Conservation (phyloP, 2,888 invertebrate genomes). For the Herminia tarsipennalis region DNA sequence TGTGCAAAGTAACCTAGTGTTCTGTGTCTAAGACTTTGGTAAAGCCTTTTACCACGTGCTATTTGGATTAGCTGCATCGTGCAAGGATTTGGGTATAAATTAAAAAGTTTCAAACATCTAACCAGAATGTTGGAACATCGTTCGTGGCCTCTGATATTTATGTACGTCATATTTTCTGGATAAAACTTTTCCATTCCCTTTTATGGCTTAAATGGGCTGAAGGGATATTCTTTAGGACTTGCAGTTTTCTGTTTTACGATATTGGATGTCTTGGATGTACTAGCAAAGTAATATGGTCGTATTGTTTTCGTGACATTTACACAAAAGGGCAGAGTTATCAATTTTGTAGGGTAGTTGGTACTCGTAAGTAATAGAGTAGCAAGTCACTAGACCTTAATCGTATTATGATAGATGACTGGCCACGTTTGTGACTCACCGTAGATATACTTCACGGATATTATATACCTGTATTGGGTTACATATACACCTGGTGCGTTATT, state of each 20-base stretch:
- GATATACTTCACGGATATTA: slow-evolving; percentile 32
- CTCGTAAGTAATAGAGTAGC: slow-evolving; percentile 31
- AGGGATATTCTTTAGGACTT: slow-evolving; percentile 63
- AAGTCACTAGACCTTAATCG: slow-evolving; percentile 50
- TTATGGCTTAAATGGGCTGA: slow-evolving; percentile 67
- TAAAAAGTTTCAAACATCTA: slow-evolving; percentile 59
- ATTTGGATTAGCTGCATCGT: slow-evolving; percentile 34
- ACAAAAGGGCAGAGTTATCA: slow-evolving; percentile 27
- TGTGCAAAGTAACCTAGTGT: slow-evolving; percentile 28
- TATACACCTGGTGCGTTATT: neutral
- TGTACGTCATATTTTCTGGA: slow-evolving; percentile 73
- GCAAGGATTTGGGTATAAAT: slow-evolving; percentile 50
- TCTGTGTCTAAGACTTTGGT: slow-evolving; percentile 12
- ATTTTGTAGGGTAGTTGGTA: slow-evolving; percentile 11
- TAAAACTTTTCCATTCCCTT: slow-evolving; percentile 67
- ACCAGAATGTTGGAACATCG: slow-evolving; percentile 65
- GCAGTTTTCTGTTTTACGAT: slow-evolving; percentile 69
- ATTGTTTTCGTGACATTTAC: slow-evolving; percentile 20
- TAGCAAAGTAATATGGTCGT: slow-evolving; percentile 27
- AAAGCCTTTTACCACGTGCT: slow-evolving; percentile 19
- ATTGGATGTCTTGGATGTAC: slow-evolving; percentile 50
- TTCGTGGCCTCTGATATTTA: slow-evolving; percentile 69
- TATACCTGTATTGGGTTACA: slow-evolving; percentile 3
- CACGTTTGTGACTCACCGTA: slow-evolving; percentile 56
- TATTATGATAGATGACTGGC: slow-evolving; percentile 60